Percentiles rank a stretch among this genome's conserved stretches.
Evolutionary conservation across 2,113 vertebrate genomes (phyloP).

Genomic region (Scytalopus superciliaris): DNA sequence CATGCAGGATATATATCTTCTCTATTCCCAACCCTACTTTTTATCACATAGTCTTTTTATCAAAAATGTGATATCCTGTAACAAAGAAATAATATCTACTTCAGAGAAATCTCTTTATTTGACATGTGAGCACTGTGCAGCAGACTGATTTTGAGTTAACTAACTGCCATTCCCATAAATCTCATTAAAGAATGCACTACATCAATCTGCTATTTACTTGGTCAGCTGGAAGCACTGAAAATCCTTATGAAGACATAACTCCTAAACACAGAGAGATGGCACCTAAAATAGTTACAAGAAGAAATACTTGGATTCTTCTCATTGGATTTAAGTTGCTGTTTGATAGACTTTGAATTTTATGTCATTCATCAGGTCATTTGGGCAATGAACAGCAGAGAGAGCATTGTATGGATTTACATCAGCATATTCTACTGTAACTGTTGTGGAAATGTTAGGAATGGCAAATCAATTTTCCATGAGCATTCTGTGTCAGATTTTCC

Average conservation of each 20-base stretch:
- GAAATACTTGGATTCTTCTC: neutral
- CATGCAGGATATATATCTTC: neutral
- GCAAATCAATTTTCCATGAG: neutral
- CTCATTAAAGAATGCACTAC: neutral
- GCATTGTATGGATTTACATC: neutral
- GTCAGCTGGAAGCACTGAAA: neutral
- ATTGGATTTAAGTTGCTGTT: neutral
- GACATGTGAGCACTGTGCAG: neutral
- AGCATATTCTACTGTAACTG: neutral
- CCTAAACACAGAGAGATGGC: neutral
- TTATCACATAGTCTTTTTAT: slow-evolving; percentile 14
- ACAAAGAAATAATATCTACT: neutral
- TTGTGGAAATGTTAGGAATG: neutral
- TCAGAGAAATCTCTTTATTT: neutral
- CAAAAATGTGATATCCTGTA: neutral
- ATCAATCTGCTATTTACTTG: neutral
- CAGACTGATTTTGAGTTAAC: neutral
- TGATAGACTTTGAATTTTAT: neutral
- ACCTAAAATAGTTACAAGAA: neutral
- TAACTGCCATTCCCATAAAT: neutral
- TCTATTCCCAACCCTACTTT: neutral
- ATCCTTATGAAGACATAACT: neutral
- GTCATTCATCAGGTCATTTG: neutral
- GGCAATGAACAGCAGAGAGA: neutral
- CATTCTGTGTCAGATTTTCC: neutral